Conservation (phyloP, 1,140 invertebrate genomes). For the Diachasma alloeum region DNA sequence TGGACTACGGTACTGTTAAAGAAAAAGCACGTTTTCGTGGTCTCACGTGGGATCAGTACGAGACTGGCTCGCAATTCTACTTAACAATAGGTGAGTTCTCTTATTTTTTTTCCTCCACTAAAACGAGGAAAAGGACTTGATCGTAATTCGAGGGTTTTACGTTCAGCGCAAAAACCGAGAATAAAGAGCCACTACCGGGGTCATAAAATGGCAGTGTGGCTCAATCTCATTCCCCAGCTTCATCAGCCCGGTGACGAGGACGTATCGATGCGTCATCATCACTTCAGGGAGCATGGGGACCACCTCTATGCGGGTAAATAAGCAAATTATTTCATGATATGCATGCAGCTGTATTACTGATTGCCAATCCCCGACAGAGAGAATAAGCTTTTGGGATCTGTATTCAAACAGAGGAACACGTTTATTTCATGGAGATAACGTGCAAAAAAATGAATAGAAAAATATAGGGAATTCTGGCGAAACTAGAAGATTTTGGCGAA, state of each 20-base stretch:
- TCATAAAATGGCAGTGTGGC: slow-evolving; percentile 92
- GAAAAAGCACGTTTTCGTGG: slow-evolving; percentile 70
- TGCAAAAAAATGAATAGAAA: too few species aligned
- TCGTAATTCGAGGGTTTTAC: not conserved
- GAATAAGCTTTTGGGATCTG: too few species aligned
- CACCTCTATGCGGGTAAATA: slow-evolving; percentile 76
- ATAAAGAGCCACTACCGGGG: slow-evolving; percentile 87
- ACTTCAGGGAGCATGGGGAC: slow-evolving; percentile 76
- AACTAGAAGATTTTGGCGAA: too few species aligned
- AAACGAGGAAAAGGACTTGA: not conserved
- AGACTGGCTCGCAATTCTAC: slow-evolving; percentile 79
- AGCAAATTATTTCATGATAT: not conserved
- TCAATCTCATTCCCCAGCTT: slow-evolving; percentile 88
- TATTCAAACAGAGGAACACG: too few species aligned
- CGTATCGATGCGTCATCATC: slow-evolving; percentile 79
- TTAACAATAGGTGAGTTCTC: slow-evolving; percentile 72
- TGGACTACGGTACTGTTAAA: slow-evolving; percentile 68
- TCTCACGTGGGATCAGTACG: slow-evolving; percentile 76
- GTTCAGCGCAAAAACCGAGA: slow-evolving; percentile 74
- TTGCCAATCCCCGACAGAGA: too few species aligned
- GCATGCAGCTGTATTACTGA: too few species aligned
- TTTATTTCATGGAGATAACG: too few species aligned
- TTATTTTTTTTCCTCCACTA: slow-evolving; percentile 1
- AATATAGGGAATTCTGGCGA: too few species aligned
- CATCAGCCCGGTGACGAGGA: slow-evolving; percentile 80